Base-by-base conservation (phyloP, 2,888 invertebrate genomes). In the Sphecodes monilicornis region DNA sequence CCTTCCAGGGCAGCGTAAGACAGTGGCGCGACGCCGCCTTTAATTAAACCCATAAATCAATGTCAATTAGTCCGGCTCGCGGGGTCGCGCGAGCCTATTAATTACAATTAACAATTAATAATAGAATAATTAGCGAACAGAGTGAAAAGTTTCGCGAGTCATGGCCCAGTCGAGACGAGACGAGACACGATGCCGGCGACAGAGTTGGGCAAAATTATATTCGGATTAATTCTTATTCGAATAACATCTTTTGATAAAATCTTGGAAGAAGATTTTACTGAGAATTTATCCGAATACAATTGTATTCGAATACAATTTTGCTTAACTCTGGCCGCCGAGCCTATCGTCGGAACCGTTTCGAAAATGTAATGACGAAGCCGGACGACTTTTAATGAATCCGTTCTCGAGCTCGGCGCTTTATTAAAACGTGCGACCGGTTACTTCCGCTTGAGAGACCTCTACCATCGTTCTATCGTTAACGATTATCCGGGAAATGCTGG, bases 41-140 rank as follows among this genome's bases (percentile, higher is more conserved):
- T 94, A 94, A 94, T 94, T 94, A 94, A 94, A 94, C 89, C 91
- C 93, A 94, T 94, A 93, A 94, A 94, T 94, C 94, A 94, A 93
- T 93, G 94, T 94, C 94, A 94, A 94, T 94, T 94, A 94, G 91
- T 80, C 82, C 79, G 85, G 80, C 1, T 83, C 86, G 80, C 86
- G 81, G 66, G 32, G 32, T 36, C 8, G 77, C 86, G 72, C 83
- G 91, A n/a, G n/a, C n/a, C 90, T 90, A 93, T 93, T 93, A 93
- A 94, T 94, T 94, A 93, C 92, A 92, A 93, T 94, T 92, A 94
- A 94, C 93, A 93, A 94, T 94, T 93, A 93, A 93, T 94, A 93
- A 92, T 92, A 92, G 91, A 91, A 91, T 90, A 91, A 91, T 91
- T 88, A 90, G 86, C 87, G 88, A 46, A 78, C 73, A 26, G 50